These are phyloP conservation scores for Stegana nigrithorax DNA, from an alignment of 2,888 invertebrate genomes.

Conservation along the genomic window DNA sequence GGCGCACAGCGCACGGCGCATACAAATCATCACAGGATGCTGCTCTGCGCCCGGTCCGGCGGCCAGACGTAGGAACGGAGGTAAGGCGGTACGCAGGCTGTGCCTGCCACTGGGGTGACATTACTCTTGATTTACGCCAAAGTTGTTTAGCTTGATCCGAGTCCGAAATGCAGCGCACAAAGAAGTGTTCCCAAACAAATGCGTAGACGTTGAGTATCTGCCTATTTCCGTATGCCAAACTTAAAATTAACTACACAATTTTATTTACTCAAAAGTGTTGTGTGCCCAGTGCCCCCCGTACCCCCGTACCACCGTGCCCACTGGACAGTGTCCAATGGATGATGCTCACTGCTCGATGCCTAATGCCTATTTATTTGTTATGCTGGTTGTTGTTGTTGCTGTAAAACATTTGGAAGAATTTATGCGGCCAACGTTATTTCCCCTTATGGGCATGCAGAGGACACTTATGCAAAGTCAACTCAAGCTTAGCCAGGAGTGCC, in stretches of 20 bases:
- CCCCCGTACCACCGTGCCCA: no score
- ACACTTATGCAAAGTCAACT: no score
- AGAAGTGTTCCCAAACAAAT: background rate
- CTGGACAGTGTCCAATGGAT: no score
- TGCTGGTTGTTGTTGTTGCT: background rate
- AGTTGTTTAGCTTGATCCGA: background rate
- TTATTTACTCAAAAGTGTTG: background rate
- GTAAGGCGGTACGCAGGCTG: background rate
- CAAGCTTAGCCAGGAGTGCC: no score
- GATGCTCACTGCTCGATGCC: background rate
- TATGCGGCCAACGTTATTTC: background rate
- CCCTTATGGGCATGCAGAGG: no score
- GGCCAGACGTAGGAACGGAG: background rate
- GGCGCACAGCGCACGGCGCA: conserved; percentile 2
- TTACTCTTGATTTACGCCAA: conserved; percentile 17
- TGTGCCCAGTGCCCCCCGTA: no score
- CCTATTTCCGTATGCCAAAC: conserved; percentile 12
- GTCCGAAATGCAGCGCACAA: background rate
- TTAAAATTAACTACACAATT: background rate
- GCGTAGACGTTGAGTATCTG: no score
- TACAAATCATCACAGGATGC: conserved; percentile 10
- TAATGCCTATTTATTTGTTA: conserved; percentile 20
- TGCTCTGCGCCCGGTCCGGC: no score
- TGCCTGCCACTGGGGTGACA: background rate
- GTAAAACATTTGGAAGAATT: background rate